phyloP scores from a whole-genome alignment of 2,113 vertebrate genomes.

The Rhizomys pruinosus region DNA sequence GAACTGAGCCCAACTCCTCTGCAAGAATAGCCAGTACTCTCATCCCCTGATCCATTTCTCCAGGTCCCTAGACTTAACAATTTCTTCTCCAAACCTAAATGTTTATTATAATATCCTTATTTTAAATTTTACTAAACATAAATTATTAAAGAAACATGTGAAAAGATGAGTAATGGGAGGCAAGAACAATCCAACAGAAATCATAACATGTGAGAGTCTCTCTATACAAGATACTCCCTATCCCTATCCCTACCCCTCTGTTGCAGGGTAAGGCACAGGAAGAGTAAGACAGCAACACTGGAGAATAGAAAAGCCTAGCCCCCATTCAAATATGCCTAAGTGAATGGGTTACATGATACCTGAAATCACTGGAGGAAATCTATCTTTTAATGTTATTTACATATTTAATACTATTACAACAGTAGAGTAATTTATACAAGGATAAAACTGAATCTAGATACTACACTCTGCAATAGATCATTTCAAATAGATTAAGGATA shows the following conservation, averaged over 20 bases:
- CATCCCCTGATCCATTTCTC: too few relatives aligned
- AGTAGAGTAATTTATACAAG: neutral
- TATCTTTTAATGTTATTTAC: neutral
- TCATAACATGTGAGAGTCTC: neutral
- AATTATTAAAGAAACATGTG: neutral
- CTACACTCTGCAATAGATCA: neutral
- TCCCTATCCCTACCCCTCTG: too few relatives aligned
- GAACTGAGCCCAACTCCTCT: too few relatives aligned
- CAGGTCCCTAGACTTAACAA: neutral
- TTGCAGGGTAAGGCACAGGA: rapidly evolving
- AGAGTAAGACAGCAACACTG: neutral
- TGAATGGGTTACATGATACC: neutral
- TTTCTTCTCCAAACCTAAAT: neutral
- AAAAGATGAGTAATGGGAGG: neutral
- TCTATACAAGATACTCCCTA: neutral
- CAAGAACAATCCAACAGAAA: neutral
- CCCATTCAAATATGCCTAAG: neutral
- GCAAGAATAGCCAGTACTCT: too few relatives aligned
- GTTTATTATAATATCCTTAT: neutral
- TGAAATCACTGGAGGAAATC: neutral
- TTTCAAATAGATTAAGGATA: neutral
- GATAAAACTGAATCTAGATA: neutral
- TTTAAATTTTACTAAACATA: neutral
- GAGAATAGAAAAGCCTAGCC: neutral
- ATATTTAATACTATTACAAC: neutral